Evolutionary conservation across 2,797 vertebrate species (phyloP).

Genomic region (Limnodromus scolopaceus): DNA sequence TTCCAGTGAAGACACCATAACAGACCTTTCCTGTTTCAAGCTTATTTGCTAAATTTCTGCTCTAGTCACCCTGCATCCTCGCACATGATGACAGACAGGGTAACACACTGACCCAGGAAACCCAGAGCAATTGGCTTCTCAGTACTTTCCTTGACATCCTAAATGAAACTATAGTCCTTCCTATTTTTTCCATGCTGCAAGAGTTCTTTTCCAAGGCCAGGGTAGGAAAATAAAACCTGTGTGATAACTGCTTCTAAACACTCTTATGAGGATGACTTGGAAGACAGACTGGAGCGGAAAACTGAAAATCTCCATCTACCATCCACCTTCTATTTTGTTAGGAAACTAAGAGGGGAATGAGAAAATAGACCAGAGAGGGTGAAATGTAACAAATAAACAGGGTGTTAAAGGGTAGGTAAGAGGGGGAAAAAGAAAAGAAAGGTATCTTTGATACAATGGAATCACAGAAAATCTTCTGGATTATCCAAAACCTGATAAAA

Average conservation of each 20-base stretch:
- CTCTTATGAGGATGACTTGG: not conserved
- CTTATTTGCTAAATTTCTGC: not conserved
- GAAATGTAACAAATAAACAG: not conserved
- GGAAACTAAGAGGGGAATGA: not conserved
- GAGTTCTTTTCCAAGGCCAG: not conserved
- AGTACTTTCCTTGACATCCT: not conserved
- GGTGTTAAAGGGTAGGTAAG: not conserved
- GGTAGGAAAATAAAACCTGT: not conserved
- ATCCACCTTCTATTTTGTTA: not conserved
- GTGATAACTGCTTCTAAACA: not conserved
- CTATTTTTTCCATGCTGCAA: not conserved
- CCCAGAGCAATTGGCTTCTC: not conserved
- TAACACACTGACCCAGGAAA: not conserved
- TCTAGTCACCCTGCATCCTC: not conserved
- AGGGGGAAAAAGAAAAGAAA: not conserved
- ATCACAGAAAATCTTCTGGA: not conserved
- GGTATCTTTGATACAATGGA: not conserved
- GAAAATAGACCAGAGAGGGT: not conserved
- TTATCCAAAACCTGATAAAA: not conserved
- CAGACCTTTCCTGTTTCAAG: not conserved
- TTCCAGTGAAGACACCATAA: not conserved
- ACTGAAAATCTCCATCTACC: not conserved
- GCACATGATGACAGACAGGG: not conserved
- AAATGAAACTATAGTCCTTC: not conserved
- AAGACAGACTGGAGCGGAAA: not conserved